Evolutionary conservation across 2,797 vertebrate genomes (phyloP), one percentile per base, ranked within the genome.

Genomic region (Sylvia borin): DNA sequence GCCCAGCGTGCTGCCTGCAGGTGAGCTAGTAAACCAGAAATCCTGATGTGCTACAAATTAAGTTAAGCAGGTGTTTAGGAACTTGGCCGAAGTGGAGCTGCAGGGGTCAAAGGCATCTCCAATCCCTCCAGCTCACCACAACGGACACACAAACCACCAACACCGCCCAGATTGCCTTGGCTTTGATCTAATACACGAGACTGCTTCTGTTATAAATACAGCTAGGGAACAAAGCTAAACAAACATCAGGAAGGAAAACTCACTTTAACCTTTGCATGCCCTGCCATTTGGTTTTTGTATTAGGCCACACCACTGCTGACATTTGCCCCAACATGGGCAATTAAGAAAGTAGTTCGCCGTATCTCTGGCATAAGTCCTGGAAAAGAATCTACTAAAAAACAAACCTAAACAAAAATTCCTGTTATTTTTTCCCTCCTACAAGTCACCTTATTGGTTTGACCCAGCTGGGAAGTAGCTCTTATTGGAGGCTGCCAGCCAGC

Each of bases 191-290:
- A 43, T 53, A 55, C 67, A 75, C 5, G 2, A 86, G 76, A 84
- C 74, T 67, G 75, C 53, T 81, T 47, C 88, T 94, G 66, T 81
- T 94, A 77, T 32, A 91, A 95, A 91, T 71, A 82, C 26, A 89
- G 65, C 73, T 6, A 50, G 10, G 38, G 82, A 89, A 93, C 53
- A 88, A 96, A 86, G 82, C 65, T 83, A 90, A 96, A 93, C 71
- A 88, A 91, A 90, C 81, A 85, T 15, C 71, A 93, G 85, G 87
- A 83, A 85, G 82, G 90, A 89, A 96, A 94, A 94, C 53, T 78
- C 5, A 0, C 65, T 90, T 86, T 93, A 94, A 95, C 87, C 93
- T 95, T 58, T 34, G 47, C 78, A 78, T 54, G 31, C 57, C n/a
- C 61, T 84, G 61, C 54, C 89, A 72, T 79, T 85, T 75, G 67